Evolutionary conservation across 2,797 vertebrate genomes (phyloP), one percentile per base, ranked within the genome.

Genomic region (Diplodus puntazzo): DNA sequence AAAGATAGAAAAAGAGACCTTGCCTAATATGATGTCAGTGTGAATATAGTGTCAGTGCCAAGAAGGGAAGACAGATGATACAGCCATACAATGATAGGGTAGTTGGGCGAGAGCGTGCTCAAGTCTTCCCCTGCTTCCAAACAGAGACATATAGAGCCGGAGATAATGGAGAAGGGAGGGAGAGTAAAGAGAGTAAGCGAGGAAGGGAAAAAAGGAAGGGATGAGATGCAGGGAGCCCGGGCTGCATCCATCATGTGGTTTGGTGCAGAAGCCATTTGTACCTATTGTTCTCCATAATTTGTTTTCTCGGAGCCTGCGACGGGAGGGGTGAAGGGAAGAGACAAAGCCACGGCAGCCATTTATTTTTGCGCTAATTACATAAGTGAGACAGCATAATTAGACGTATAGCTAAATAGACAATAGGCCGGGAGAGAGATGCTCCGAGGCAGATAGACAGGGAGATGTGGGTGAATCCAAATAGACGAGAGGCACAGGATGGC

Each of bases 281-380:
- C 90, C 92, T 90, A 94, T 94, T 95, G 94, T 95, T 95, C 91
- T 88, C 90, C 82, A 92, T 93, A 93, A 94, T 95, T 94, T 94
- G 93, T 94, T 94, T 94, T 92, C 91, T 91, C 82, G 73, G 86
- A 88, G 91, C 85, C 79, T 87, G 88, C 79, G 80, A 77, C 39
- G 79, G 91, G 91, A 82, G 88, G 87, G 81, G 87, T 86, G 80
- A 83, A 76, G 77, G 77, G 84, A 80, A 83, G 87, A 85, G 87
- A 84, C 80, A 79, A 80, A 78, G 78, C 88, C 85, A 82, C 73
- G 80, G 85, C 87, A 88, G 88, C 85, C 92, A 92, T 94, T 94
- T 94, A 93, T 94, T 94, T 92, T 82, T 90, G 86, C 48, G 2
- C 90, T 95, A 95, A 95, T 95, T 95, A 92, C 90, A 92, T 92